Evolutionary conservation across 1,140 invertebrate species (phyloP).

Genomic region (Anagrus nilaparvatae): DNA sequence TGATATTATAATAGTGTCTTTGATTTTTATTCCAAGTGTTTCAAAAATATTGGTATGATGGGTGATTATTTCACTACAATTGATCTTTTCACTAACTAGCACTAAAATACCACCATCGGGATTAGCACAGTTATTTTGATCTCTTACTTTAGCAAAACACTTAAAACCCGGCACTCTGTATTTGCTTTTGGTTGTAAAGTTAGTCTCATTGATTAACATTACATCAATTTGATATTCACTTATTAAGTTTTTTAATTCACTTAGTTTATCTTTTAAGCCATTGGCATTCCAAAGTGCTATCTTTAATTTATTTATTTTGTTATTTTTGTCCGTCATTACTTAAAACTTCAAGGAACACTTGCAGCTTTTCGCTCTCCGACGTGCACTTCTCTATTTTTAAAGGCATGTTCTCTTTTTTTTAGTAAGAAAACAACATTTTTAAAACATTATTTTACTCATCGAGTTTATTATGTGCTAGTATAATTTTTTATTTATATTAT

Average conservation of each 20-base stretch:
- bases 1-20: not conserved
- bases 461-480: constrained; percentile 6
- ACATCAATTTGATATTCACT: constrained; percentile 4
- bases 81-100: not conserved
- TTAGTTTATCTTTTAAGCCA: constrained; percentile 7
- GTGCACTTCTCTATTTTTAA: not conserved
- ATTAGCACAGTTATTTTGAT: constrained; percentile 2
- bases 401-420: constrained; percentile 5
- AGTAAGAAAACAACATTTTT: constrained; percentile 3
- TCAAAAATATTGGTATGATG: not conserved
- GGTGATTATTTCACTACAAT: not conserved
- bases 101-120: constrained; percentile 5
- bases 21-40: not conserved
- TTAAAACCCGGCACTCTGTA: not conserved
- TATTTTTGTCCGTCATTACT: constrained; percentile 1
- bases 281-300: constrained; percentile 14
- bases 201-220: constrained; percentile 11
- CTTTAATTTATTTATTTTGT: constrained; percentile 5
- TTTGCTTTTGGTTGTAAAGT: not conserved
- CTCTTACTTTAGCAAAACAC: too few species aligned
- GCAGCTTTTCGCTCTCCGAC: not conserved
- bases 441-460: constrained; percentile 2
- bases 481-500: too few species aligned
- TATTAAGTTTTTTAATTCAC: constrained; percentile 7
- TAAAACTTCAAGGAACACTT: not conserved